phyloP scores from a whole-genome alignment of 2,113 vertebrate genomes.

The Oryzias celebensis region DNA sequence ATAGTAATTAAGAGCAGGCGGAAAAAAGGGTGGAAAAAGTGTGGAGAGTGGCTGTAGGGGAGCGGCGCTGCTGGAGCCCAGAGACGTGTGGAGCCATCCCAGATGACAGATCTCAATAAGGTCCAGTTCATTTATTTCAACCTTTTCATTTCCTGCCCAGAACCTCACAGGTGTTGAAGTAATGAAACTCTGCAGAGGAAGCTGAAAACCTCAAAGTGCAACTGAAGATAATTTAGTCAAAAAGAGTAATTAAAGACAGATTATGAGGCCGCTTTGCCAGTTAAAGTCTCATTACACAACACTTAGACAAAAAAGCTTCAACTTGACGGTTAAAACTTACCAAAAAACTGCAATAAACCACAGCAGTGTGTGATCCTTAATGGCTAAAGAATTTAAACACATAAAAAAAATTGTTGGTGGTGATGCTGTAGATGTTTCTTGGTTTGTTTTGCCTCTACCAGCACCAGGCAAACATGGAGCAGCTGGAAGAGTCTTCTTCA shows the following conservation, averaged over 20 bases:
- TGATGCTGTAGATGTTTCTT: no score
- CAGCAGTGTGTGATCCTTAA: background rate
- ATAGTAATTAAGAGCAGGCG: constrained; percentile 69
- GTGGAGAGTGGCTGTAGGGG: constrained; percentile 18
- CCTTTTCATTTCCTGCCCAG: constrained; percentile 77
- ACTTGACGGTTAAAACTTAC: background rate
- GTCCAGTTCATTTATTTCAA: constrained; percentile 82
- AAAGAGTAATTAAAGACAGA: background rate
- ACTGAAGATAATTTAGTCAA: constrained; percentile 23
- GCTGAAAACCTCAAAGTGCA: constrained; percentile 70
- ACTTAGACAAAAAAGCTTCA: background rate
- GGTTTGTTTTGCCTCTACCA: no score
- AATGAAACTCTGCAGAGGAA: constrained; percentile 76
- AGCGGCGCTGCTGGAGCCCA: constrained; percentile 6
- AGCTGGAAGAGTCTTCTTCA: no score
- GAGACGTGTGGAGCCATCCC: constrained; percentile 29
- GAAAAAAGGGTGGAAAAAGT: constrained; percentile 42
- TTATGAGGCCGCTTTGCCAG: constrained; percentile 3
- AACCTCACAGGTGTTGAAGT: constrained; percentile 78
- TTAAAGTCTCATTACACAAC: constrained; percentile 1
- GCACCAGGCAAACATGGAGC: no score
- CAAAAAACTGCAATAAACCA: background rate
- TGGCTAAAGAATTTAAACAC: no score
- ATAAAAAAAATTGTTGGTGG: no score
- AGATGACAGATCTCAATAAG: constrained; percentile 76